Evolutionary conservation across 2,888 invertebrate species (phyloP).

Genomic region (Agapetus fuscipes): DNA sequence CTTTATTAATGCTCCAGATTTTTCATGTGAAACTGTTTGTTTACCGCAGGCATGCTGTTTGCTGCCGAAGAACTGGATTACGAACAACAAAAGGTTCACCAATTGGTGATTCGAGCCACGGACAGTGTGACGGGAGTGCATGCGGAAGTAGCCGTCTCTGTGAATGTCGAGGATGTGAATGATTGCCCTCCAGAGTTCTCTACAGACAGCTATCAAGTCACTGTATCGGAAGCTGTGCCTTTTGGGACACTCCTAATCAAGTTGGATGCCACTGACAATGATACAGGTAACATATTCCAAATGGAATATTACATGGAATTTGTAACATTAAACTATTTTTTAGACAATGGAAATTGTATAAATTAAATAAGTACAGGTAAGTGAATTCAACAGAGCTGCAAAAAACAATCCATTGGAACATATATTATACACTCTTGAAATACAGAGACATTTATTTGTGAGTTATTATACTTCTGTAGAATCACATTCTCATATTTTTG

Average conservation of each 20-base stretch:
- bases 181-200: conserved; percentile 83
- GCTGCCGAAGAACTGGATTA: conserved; percentile 82
- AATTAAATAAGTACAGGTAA: no score
- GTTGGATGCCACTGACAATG: conserved; percentile 67
- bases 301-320: no score
- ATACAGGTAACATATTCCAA: conserved; percentile 63
- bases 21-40: no score
- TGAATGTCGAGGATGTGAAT: conserved; percentile 77
- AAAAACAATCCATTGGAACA: no score
- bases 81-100: conserved; percentile 68
- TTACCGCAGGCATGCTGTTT: conserved; percentile 84
- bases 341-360: conserved; percentile 2
- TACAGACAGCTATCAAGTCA: conserved; percentile 67
- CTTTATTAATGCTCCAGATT: no score
- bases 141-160: conserved; percentile 75
- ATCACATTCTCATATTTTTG: no score
- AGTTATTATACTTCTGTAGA: no score
- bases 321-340: no score
- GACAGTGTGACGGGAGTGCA: conserved; percentile 84
- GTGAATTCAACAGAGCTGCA: no score
- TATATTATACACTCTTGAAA: no score
- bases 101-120: conserved; percentile 76
- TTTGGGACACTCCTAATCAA: conserved; percentile 63
- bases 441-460: no score
- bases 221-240: conserved; percentile 73